Evolutionary conservation across 53 echinoderm and acorn worm genomes (phyloP).

Genomic region (Glandiceps talaboti): DNA sequence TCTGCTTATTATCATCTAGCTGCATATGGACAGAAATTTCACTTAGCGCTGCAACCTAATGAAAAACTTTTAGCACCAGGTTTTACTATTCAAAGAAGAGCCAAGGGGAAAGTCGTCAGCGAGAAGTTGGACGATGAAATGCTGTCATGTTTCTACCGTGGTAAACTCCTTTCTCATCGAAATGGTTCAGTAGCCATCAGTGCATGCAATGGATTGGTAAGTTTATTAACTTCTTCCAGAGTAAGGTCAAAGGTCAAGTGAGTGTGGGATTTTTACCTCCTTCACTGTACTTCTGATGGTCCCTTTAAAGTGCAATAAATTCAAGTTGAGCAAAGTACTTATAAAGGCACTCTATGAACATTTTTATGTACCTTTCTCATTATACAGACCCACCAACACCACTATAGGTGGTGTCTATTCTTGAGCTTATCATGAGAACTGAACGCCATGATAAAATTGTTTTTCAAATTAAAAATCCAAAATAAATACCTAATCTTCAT

Average conservation of each 20-base stretch:
- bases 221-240: constrained; percentile 13
- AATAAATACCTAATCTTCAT: no score
- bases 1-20: constrained; percentile 41
- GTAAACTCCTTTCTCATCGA: constrained; percentile 38
- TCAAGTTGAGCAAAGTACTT: no score
- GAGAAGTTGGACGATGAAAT: constrained; percentile 34
- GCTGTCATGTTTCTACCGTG: constrained; percentile 50
- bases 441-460: no score
- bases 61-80: constrained; percentile 70
- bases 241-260: not conserved
- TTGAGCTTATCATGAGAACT: no score
- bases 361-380: no score
- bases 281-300: no score
- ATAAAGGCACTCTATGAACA: no score
- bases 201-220: constrained; percentile 92
- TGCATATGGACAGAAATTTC: constrained; percentile 62
- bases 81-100: constrained; percentile 49
- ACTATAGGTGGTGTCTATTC: no score
- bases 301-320: no score
- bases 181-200: constrained; percentile 64
- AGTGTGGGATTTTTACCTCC: no score
- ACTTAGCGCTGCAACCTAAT: constrained; percentile 56
- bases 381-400: no score
- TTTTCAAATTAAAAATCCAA: no score
- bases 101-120: constrained; percentile 44